Evolutionary conservation across 2,113 vertebrate genomes (phyloP).

Genomic region (Aythya baeri): DNA sequence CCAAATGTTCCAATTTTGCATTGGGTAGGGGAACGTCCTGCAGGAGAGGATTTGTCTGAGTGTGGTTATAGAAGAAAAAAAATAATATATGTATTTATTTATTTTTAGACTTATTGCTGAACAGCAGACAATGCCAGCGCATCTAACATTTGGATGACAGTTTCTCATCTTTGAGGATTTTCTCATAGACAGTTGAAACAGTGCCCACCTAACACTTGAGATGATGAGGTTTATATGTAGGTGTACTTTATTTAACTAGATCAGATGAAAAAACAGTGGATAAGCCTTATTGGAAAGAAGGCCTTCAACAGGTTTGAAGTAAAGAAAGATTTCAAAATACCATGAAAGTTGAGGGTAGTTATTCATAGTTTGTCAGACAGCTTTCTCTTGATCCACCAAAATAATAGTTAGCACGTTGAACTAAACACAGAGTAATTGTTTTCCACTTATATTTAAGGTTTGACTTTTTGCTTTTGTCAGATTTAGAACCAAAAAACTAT

Average conservation of each 20-base stretch:
- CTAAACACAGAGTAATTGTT: neutral
- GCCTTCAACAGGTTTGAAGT: neutral
- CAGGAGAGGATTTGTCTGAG: neutral
- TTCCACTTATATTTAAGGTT: neutral
- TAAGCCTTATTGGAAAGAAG: neutral
- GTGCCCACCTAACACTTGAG: neutral
- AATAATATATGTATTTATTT: neutral
- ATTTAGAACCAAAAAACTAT: neutral
- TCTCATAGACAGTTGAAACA: neutral
- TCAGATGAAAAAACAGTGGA: neutral
- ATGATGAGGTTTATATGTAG: neutral
- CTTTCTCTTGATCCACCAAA: neutral
- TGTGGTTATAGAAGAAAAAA: neutral
- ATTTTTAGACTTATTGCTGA: neutral
- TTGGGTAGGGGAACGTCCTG: neutral
- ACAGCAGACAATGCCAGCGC: neutral
- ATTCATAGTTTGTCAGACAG: neutral
- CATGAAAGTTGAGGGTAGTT: neutral
- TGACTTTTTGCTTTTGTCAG: neutral
- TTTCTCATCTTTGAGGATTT: neutral
- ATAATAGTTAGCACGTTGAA: neutral
- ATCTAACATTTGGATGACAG: neutral
- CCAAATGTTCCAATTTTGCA: neutral
- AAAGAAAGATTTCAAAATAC: neutral
- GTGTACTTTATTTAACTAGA: neutral